Base-by-base conservation (phyloP, 2,888 invertebrate genomes). In the Nebria salina region DNA sequence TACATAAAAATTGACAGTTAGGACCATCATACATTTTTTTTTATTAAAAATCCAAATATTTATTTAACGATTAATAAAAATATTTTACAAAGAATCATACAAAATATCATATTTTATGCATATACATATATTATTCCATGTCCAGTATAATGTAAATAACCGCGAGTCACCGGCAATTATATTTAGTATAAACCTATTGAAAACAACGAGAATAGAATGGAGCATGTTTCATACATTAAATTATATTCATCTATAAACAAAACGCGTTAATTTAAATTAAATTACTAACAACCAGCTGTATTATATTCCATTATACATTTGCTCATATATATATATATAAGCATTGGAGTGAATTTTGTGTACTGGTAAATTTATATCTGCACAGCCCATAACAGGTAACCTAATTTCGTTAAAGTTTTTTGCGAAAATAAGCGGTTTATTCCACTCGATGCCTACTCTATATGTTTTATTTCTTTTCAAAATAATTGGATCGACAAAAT, bases 1-100 rank as follows among this genome's bases (percentile, higher is more conserved):
- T 82, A 85, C 84, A 85, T 83, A 82, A 76, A 54, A 54, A 54
- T 54, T 11, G 8, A 13, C 54, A 54, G 3, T 54, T 54, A 54
- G 8, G 8, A 54, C 34, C 34, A 20, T 20, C 20, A 20, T 20
- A 20, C 20, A 20, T 20, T 20, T 20, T 1, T 1, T 20, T 20
- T 20, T 20, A 20, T 20, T 20, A 20, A 20, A 20, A 20, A 20
- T 20, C 20, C 20, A 20, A 20, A 20, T 20, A 20, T 20, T 20
- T 20, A 20, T 20, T 20, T 20, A 20, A 20, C 20, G 20, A 20
- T 20, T 20, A 20, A 20, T 20, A 20, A 20, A 20, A 20, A 20
- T 20, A 20, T 20, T 20, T 20, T 20, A 20, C 20, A 20, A 20
- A 20, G 20, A 20, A 20, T 20, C 20, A 20, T 20, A 20, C 20